phyloP scores from a whole-genome alignment of 2,113 vertebrate species.

The Cyanoramphus novaezelandiae region DNA sequence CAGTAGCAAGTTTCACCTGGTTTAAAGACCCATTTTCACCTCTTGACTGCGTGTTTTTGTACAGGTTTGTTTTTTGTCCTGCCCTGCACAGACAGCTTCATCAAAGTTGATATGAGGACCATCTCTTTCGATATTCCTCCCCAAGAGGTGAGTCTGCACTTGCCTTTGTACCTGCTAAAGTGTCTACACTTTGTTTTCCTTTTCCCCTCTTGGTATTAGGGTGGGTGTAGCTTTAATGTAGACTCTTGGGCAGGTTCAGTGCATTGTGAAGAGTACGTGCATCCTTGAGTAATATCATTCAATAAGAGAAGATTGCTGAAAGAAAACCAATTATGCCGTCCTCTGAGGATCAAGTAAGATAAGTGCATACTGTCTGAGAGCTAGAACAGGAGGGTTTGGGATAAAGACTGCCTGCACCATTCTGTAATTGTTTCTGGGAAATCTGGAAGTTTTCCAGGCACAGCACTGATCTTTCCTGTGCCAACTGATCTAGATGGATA shows the following conservation, averaged over 20 bases:
- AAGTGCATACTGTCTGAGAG: not conserved
- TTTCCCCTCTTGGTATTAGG: not conserved
- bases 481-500: not conserved
- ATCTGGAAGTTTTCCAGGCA: not conserved
- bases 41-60: not conserved
- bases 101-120: conserved; percentile 98
- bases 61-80: conserved; percentile 94
- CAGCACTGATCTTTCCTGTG: not conserved
- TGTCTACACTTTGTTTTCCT: not conserved
- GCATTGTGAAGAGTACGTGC: not conserved
- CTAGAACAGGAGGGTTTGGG: not conserved
- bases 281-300: not conserved
- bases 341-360: not conserved
- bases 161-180: not conserved
- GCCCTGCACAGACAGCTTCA: conserved; percentile 95
- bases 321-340: not conserved
- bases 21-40: not conserved
- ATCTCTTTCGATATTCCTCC: conserved; percentile 96
- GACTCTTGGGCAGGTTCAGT: not conserved
- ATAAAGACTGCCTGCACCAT: not conserved
- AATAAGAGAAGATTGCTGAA: not conserved
- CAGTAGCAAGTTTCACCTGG: not conserved
- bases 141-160: conserved; percentile 84
- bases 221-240: not conserved
- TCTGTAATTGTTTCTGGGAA: not conserved